Conservation (phyloP, 2,113 vertebrate species). For the Tapirus terrestris region DNA sequence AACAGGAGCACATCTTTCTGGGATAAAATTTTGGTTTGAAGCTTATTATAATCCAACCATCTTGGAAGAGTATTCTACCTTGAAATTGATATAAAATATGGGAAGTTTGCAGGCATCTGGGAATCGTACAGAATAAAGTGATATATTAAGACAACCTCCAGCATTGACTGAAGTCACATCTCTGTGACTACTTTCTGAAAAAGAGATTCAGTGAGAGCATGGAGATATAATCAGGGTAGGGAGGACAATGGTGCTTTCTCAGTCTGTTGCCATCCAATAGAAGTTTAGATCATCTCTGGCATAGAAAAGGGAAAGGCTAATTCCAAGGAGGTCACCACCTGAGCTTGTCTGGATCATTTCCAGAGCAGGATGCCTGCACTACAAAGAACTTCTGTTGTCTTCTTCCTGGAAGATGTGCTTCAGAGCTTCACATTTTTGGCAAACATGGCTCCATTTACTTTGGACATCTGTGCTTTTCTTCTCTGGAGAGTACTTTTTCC, state of each 20-base stretch:
- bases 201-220: not conserved
- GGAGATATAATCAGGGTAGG: rapidly evolving
- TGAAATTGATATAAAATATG: not conserved
- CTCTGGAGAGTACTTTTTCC: not conserved
- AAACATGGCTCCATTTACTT: not conserved
- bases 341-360: not conserved
- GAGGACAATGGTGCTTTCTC: not conserved
- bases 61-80: not conserved
- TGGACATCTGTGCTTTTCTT: not conserved
- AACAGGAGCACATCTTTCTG: not conserved
- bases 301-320: not conserved
- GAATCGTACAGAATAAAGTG: not conserved
- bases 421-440: not conserved
- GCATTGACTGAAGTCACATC: not conserved
- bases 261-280: not conserved
- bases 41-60: not conserved
- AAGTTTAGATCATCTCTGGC: not conserved
- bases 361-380: not conserved
- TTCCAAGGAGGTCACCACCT: not conserved
- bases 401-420: constrained; percentile 39
- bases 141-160: not conserved
- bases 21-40: not conserved
- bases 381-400: constrained; percentile 39
- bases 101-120: not conserved
- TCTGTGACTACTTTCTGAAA: not conserved